These are phyloP conservation scores for Meloidogyne exigua DNA, from an alignment of 1,140 invertebrate species.

Conservation along the genomic window DNA sequence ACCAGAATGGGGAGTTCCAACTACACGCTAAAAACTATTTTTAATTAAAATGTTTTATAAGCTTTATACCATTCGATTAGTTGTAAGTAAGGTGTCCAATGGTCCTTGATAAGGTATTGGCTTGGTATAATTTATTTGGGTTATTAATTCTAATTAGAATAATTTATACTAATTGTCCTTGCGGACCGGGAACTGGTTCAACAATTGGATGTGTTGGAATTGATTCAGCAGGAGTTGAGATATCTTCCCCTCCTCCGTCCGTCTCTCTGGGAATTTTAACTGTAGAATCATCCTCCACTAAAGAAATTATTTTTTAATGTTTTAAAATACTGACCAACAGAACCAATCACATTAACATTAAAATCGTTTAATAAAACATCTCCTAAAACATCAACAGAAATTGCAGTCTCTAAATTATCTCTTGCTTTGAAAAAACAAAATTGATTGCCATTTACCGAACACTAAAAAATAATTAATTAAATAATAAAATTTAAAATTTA, in stretches of 20 bases:
- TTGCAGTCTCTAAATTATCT: constrained; percentile 15
- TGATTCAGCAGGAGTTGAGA: background rate
- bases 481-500: background rate
- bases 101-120: constrained; percentile 25
- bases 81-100: constrained; percentile 18
- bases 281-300: background rate
- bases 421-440: constrained; percentile 23
- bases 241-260: background rate
- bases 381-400: constrained; percentile 3
- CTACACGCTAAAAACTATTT: background rate
- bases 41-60: background rate
- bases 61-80: constrained; percentile 21
- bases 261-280: constrained; percentile 14
- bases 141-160: constrained; percentile 12
- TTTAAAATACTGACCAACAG: background rate
- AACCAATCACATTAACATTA: background rate
- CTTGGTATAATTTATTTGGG: background rate
- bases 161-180: constrained; percentile 12
- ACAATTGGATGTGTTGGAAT: constrained; percentile 19
- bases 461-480: constrained; percentile 3
- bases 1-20: constrained; percentile 1
- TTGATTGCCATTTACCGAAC: constrained; percentile 23
- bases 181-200: constrained; percentile 9
- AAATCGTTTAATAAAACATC: constrained; percentile 19
- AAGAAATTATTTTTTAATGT: background rate